Percentiles rank a stretch among this genome's conserved stretches.
phyloP scores from a whole-genome alignment of 2,113 vertebrate genomes.

The Hipposideros armiger region DNA sequence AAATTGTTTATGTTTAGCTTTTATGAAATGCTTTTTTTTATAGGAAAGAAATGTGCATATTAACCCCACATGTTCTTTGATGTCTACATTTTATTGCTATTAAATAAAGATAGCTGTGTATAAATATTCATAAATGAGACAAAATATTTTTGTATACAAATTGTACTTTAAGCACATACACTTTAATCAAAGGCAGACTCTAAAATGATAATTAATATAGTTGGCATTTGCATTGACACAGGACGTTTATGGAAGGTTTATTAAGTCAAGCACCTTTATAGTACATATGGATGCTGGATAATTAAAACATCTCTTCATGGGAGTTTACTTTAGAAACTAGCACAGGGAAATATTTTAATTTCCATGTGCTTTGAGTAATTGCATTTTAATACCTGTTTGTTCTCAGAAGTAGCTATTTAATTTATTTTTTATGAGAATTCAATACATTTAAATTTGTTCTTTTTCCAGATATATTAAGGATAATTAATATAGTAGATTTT shows the following conservation, averaged over 20 bases:
- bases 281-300: conserved; percentile 20
- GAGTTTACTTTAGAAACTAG: conserved; percentile 20
- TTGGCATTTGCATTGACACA: not conserved
- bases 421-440: conserved; percentile 48
- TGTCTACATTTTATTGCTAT: not conserved
- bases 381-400: conserved; percentile 37
- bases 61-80: not conserved
- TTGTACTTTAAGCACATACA: not conserved
- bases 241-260: not conserved
- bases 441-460: conserved; percentile 48
- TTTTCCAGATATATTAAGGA: conserved; percentile 30
- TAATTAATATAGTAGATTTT: not conserved
- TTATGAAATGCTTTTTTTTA: conserved; percentile 24
- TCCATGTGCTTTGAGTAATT: conserved; percentile 43
- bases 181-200: conserved; percentile 23
- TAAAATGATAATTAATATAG: conserved; percentile 42
- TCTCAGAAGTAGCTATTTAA: conserved; percentile 47
- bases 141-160: not conserved
- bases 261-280: conserved; percentile 46
- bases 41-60: not conserved
- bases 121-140: conserved; percentile 45
- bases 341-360: conserved; percentile 28
- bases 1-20: not conserved
- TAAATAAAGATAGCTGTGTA: not conserved
- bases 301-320: conserved; percentile 43